Percentiles rank a stretch among this genome's conserved stretches.
Conservation (phyloP, 2,113 vertebrate genomes). For the Fukomys damarensis region DNA sequence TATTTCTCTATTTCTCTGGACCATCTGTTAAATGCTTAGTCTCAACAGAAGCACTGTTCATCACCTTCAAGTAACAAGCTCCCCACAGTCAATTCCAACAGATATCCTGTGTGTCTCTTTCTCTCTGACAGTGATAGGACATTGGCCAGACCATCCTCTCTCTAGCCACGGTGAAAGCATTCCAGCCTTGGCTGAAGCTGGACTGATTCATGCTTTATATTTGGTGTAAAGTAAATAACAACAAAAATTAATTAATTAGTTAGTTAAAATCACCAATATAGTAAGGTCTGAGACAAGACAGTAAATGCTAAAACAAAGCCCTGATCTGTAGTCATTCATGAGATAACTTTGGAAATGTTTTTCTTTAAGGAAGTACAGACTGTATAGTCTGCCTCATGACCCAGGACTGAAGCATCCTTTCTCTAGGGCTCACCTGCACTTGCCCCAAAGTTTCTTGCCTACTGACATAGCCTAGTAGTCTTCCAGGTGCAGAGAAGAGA, state of each 20-base stretch:
- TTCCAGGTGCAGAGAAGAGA: conserved; percentile 50
- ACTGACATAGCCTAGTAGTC: neutral
- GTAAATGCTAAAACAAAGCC: neutral
- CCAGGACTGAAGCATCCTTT: neutral
- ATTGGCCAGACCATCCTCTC: conserved; percentile 53
- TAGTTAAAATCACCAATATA: neutral
- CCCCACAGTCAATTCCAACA: neutral
- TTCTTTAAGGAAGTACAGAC: neutral
- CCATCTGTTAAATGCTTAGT: conserved; percentile 60
- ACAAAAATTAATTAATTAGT: neutral
- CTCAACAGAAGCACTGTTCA: conserved; percentile 53
- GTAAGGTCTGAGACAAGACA: neutral
- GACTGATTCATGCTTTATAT: neutral
- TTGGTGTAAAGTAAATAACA: conserved; percentile 34
- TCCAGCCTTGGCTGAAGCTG: neutral
- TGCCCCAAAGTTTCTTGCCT: neutral
- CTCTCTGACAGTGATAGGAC: conserved; percentile 19
- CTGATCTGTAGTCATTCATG: neutral
- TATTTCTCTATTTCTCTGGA: conserved; percentile 53
- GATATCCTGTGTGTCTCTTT: neutral
- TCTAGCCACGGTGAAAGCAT: neutral
- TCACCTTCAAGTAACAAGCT: conserved; percentile 45
- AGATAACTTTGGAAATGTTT: conserved; percentile 25
- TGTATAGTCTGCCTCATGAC: neutral
- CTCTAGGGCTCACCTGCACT: neutral